phyloP scores from a whole-genome alignment of 2,113 vertebrate genomes.

The Mesocricetus auratus region DNA sequence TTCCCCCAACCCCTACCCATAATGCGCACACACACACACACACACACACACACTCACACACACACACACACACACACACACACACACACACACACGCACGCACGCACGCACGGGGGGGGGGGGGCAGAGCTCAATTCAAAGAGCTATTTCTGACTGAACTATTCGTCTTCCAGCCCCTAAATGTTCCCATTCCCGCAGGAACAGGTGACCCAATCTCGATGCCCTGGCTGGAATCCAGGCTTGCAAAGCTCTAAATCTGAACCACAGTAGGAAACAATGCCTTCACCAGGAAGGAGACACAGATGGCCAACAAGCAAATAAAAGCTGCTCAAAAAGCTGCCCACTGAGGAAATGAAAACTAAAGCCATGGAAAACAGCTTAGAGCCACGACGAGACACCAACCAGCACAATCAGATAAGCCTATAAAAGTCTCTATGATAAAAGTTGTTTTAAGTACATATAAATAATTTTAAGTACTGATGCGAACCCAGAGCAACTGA shows the following conservation, averaged over 20 bases:
- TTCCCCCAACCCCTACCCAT: neutral
- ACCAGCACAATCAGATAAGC: neutral
- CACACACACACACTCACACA: neutral
- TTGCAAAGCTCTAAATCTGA: neutral
- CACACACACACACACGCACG: too few species aligned
- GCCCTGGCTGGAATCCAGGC: neutral
- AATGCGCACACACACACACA: too few species aligned
- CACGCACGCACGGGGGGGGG: neutral
- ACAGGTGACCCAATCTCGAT: neutral
- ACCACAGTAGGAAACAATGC: neutral
- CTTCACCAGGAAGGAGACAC: neutral
- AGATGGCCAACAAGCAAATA: neutral
- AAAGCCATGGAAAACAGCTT: neutral
- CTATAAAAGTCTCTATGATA: neutral
- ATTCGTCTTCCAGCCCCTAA: neutral
- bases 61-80: neutral
- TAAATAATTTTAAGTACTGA: neutral
- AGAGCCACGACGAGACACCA: neutral
- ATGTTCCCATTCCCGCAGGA: neutral
- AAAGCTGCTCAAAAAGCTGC: neutral
- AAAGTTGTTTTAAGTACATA: neutral
- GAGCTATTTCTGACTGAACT: neutral
- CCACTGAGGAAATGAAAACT: neutral
- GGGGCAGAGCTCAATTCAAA: slow-evolving; percentile 11
- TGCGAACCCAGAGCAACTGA: neutral